Percentiles rank a stretch among this genome's conserved stretches.
phyloP scores from a whole-genome alignment of 2,888 invertebrate genomes.

The Saturnia pavonia region DNA sequence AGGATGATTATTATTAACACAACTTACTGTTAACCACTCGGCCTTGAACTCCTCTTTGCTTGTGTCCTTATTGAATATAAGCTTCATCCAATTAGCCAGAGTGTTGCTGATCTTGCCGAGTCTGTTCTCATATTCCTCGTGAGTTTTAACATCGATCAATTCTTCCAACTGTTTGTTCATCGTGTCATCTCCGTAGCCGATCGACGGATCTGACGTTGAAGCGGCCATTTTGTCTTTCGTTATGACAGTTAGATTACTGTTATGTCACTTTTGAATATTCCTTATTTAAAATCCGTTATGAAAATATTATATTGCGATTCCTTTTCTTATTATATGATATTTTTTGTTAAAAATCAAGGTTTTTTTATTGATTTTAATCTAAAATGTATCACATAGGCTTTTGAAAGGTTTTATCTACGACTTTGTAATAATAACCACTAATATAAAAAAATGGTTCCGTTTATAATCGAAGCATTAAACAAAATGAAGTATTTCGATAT shows the following conservation, averaged over 20 bases:
- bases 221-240: constrained; percentile 1
- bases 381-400: no score
- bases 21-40: constrained; percentile 68
- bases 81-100: constrained; percentile 63
- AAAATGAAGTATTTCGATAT: no score
- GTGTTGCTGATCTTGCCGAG: constrained; percentile 54
- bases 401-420: no score
- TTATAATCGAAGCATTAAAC: no score
- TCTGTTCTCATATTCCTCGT: constrained; percentile 57
- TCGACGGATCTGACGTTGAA: not conserved
- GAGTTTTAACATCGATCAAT: constrained; percentile 46
- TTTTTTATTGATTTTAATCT: not conserved
- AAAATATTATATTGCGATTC: not conserved
- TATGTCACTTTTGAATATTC: constrained; percentile 2
- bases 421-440: no score
- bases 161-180: constrained; percentile 47
- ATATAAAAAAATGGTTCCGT: no score
- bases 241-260: not conserved
- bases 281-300: not conserved
- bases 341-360: not conserved
- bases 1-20: no score
- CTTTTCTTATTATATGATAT: not conserved
- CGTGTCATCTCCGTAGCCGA: not conserved
- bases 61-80: constrained; percentile 57
- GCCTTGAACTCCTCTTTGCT: constrained; percentile 56